Base-by-base conservation (phyloP, 2,113 vertebrate species). In the Paraplagusia blochii region DNA sequence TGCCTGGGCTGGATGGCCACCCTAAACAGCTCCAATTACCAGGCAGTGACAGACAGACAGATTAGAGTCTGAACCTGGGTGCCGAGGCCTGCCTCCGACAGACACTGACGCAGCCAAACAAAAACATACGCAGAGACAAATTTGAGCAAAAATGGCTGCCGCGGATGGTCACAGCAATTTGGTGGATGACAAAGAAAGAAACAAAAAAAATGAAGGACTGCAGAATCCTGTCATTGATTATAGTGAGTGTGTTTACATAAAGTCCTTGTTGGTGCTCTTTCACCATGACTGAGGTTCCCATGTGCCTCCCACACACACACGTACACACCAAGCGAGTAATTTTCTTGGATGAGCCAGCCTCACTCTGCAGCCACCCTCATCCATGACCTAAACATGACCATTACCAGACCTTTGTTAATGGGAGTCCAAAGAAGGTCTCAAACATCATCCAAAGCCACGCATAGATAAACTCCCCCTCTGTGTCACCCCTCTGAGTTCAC, bases 21-120 rank as follows among this genome's bases (percentile, higher is more conserved):
- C 77, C 72, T 83, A 79, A 85, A 84, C 79, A 88, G 83, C 84
- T 88, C 86, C 84, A 84, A 88, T 88, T 85, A 88, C 84, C 69
- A 87, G 80, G 81, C 81, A 88, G 79, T 88, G 84, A 88, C 81
- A 87, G 86, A 88, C 84, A 85, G 84, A 87, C 83, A 87, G 86
- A 87, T 87, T 84, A 88, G 81, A n/a, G 77, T 78, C 76, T 68
- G 63, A 78, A 86, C 75, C 76, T 74, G 79, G 73, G 66, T 81
- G 74, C 77, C 76, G 84, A 80, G 69, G 79, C 75, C 77, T 76
- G 73, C 44, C 44, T 46, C 48, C 73, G 76, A 64, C 77, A 74
- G 79, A 84, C 63, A 65, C 70, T 63, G 64, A 72, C 38, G 50
- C 17, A 58, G 52, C 74, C 22, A 47, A 22, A 43, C 8, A 11